Evolutionary conservation across 2,888 invertebrate species (phyloP), one percentile per base, ranked within the genome.

Genomic region (Geotrupes spiniger): DNA sequence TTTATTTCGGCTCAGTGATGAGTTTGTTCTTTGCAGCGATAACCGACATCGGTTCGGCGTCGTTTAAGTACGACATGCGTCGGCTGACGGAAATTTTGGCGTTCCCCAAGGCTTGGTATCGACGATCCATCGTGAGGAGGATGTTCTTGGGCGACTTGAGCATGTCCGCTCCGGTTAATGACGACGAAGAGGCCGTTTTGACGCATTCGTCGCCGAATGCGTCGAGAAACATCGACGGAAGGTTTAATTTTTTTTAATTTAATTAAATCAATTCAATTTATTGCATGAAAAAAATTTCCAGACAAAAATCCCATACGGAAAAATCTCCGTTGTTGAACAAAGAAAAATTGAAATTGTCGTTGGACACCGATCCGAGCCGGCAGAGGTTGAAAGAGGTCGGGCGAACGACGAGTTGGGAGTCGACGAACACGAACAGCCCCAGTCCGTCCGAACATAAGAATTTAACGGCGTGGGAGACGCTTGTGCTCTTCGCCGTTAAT

Each of bases 21-120:
- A 8, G 29, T 11, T 5, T 31, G 2, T 27, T 53, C 16, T 53
- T 62, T 66, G n/a, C 69, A 88, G 91, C 94, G 1, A 92, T 96
- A 58, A 87, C 94, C 63, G 95, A 96, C 74, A 92, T 96, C 59
- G 96, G 96, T 15, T 92, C 92, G 14, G 94, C 94, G 6, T 92
- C 92, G 15, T 98, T 99, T 74, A 96, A 97, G 69, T 99, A 98
- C 74, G 98, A 99, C 72, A 98, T 99, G 96, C 82, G 98, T 26
- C 82, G 98, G 0, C 75, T 99, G 53, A 91, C 94, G 0, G 99
- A 99, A 76, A 96, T 99, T 65, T 77, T 99, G 49, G 95, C 96
- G 0, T 97, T 99, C 71, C 98, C 98, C 0, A 95, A 95, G 74
- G 97, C 98, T 9, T 99, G 99, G 99, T 99, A 99, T 74, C 78